Evolutionary conservation across 2,888 invertebrate genomes (phyloP), one percentile per base, ranked within the genome.

Genomic region (Argynnis bischoffii): DNA sequence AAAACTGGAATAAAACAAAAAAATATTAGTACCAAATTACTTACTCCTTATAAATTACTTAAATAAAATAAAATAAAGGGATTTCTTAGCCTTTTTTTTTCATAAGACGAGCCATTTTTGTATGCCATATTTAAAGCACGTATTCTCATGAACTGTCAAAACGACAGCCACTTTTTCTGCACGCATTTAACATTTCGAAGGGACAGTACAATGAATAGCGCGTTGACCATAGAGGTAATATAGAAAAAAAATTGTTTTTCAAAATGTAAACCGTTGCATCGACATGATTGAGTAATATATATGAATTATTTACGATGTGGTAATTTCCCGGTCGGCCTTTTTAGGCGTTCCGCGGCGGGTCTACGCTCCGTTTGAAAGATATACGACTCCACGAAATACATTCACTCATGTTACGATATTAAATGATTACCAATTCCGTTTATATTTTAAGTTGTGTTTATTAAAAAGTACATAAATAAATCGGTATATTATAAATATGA

Each of bases 271-370:
- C 88, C 87, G 86, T 87, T 87, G 84, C 82, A 71, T 74, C 78
- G 77, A 79, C 82, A 84, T 85, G 87, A 90, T 92, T 91, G 85
- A 90, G 91, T 89, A 92, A 89, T 90, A 86, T 86, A 80, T 81
- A 89, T 89, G 90, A 90, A 91, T 90, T 91, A 92, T 92, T 91
- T 89, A 91, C 89, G 84, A 87, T 85, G 89, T 88, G 87, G 85
- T 88, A 88, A 89, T 86, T 81, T 85, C 84, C 81, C 80, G 82
- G 73, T 75, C 77, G 70, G 77, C 86, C 87, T 81, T 88, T 88
- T 89, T 86, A 79, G 87, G 85, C 73, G 76, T 77, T 80, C 76
- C 79, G 80, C 78, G 74, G 76, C 79, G 76, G 74, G 78, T 76
- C 72, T 73, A 66, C 70, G 69, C 67, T 70, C 74, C 75, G 75